phyloP scores from a whole-genome alignment of 2,797 vertebrate species.

The Onychomys torridus region DNA sequence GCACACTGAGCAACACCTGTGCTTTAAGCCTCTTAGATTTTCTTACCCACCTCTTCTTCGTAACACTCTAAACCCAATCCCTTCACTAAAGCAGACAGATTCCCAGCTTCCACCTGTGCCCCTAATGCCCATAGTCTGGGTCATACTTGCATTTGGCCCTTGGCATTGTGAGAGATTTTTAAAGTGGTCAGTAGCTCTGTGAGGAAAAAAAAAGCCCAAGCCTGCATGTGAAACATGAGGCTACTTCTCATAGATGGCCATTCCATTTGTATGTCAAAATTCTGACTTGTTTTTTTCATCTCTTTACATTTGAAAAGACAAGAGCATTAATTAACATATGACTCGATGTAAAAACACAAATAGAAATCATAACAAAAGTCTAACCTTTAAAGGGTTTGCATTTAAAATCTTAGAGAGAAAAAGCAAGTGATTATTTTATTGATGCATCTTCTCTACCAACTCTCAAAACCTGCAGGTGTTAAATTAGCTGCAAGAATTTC shows the following conservation, averaged over 20 bases:
- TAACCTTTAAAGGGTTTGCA: constrained; percentile 82
- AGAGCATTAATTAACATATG: constrained; percentile 70
- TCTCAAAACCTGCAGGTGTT: constrained; percentile 79
- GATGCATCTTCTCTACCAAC: constrained; percentile 62
- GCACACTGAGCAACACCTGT: not conserved
- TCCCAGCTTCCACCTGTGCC: not conserved
- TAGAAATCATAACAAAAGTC: constrained; percentile 83
- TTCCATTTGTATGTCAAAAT: constrained; percentile 65
- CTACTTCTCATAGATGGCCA: constrained; percentile 3
- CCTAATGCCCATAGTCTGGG: not conserved
- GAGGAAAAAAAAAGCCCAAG: not conserved
- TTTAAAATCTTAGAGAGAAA: constrained; percentile 83
- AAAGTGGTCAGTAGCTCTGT: not conserved
- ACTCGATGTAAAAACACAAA: constrained; percentile 79
- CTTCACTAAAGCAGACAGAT: not conserved
- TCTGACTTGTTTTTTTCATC: constrained; percentile 8
- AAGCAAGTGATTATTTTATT: constrained; percentile 85
- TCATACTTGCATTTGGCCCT: not conserved
- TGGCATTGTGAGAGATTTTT: not conserved
- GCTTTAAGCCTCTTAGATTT: not conserved
- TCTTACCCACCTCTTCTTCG: not conserved
- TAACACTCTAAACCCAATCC: not conserved
- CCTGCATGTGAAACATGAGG: not conserved
- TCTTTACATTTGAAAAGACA: constrained; percentile 71
- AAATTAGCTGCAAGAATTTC: constrained; percentile 77